A percentile compares a stretch with the other conserved stretches of the same genome.
These are phyloP conservation scores for Prunella himalayana DNA, from an alignment of 2,113 vertebrate species.

Conservation along the genomic window DNA sequence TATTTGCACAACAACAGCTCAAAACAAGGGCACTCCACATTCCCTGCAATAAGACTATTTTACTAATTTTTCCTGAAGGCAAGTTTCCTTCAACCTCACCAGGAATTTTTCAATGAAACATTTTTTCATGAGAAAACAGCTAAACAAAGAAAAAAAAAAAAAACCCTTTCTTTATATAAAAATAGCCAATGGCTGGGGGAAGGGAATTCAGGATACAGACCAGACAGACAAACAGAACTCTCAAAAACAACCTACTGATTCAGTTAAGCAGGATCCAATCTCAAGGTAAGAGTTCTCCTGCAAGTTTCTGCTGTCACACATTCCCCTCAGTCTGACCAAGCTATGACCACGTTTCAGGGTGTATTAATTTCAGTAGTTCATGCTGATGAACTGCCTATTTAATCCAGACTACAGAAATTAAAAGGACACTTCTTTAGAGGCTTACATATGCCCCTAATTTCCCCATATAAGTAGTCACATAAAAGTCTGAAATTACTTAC, in stretches of 20 bases:
- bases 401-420: not conserved
- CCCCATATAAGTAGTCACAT: not conserved
- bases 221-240: conserved; percentile 12
- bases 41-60: not conserved
- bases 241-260: not conserved
- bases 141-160: not conserved
- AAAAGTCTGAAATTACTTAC: not conserved
- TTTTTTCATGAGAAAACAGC: not conserved
- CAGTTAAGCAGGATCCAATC: not conserved
- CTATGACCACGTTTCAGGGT: not conserved
- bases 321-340: not conserved
- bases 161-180: not conserved
- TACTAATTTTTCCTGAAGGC: not conserved
- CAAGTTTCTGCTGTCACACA: not conserved
- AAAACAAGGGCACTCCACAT: not conserved
- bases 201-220: not conserved
- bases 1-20: not conserved
- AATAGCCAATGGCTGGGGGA: not conserved
- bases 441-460: not conserved
- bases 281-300: not conserved
- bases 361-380: not conserved
- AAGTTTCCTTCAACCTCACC: not conserved
- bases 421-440: not conserved
- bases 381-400: not conserved
- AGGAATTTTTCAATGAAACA: not conserved